Conservation (phyloP, 2,888 invertebrate genomes). For the Dasypolia templi region DNA sequence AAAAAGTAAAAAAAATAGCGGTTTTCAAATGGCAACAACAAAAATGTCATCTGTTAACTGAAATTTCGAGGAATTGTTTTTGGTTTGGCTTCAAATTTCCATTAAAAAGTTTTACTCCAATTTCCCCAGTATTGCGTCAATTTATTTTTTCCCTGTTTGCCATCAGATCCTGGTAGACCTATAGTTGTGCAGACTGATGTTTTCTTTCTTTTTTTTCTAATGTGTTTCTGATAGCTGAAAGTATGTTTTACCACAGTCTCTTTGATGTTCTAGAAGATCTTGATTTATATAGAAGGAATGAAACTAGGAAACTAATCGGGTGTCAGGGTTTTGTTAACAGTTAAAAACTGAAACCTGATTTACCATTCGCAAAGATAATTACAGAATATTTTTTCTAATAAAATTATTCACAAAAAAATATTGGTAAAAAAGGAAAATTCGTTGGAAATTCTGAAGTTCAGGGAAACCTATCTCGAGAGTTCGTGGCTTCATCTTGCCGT, state of each 20-base stretch:
- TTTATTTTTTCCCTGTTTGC: too few species aligned
- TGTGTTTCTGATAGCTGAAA: conserved; percentile 16
- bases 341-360: not conserved
- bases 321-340: not conserved
- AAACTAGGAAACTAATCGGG: not conserved
- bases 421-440: not conserved
- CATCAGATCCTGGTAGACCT: too few species aligned
- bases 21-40: too few species aligned
- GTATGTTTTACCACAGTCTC: not conserved
- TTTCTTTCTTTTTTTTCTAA: too few species aligned
- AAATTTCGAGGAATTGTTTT: too few species aligned
- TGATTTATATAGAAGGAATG: not conserved
- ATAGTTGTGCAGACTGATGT: not conserved
- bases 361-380: not conserved
- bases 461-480: not conserved
- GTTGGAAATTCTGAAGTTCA: not conserved
- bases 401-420: not conserved
- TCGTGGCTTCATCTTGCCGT: not conserved
- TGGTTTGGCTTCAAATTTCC: too few species aligned
- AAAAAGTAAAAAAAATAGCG: too few species aligned
- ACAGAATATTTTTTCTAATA: too few species aligned
- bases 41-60: too few species aligned
- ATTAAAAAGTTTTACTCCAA: too few species aligned
- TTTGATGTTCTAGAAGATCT: too few species aligned
- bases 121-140: too few species aligned